Conservation (phyloP, 2,888 invertebrate species). For the Eupithecia subumbrata region DNA sequence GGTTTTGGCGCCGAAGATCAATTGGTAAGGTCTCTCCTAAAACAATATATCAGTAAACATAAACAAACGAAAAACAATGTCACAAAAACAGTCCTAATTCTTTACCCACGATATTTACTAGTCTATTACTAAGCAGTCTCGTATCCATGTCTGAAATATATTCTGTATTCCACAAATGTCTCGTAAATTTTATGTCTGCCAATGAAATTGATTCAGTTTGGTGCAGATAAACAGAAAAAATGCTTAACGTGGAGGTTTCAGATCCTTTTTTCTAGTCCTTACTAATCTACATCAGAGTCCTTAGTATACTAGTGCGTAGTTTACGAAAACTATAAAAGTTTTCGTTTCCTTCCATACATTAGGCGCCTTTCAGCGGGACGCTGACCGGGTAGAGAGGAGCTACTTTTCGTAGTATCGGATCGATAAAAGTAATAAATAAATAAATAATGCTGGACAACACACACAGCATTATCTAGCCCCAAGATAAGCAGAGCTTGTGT, state of each 20-base stretch:
- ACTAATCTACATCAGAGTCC: background rate
- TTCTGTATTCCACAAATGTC: constrained; percentile 39
- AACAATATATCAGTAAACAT: constrained; percentile 15
- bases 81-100: constrained; percentile 18
- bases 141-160: constrained; percentile 35
- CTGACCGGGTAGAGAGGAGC: no score
- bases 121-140: constrained; percentile 33
- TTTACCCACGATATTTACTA: constrained; percentile 30
- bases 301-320: background rate
- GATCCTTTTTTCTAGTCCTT: background rate
- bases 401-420: no score
- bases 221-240: constrained; percentile 36
- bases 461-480: no score
- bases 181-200: constrained; percentile 38
- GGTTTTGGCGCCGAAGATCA: background rate
- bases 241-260: background rate
- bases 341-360: no score
- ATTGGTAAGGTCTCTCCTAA: background rate
- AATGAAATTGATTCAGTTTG: constrained; percentile 38
- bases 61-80: constrained; percentile 20
- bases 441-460: no score
- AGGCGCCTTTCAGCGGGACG: no score
- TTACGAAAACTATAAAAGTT: background rate
- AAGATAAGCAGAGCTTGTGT: no score
- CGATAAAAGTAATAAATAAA: no score